phyloP scores from a whole-genome alignment of 2,888 invertebrate genomes.

The Malthinus seriepunctatus region DNA sequence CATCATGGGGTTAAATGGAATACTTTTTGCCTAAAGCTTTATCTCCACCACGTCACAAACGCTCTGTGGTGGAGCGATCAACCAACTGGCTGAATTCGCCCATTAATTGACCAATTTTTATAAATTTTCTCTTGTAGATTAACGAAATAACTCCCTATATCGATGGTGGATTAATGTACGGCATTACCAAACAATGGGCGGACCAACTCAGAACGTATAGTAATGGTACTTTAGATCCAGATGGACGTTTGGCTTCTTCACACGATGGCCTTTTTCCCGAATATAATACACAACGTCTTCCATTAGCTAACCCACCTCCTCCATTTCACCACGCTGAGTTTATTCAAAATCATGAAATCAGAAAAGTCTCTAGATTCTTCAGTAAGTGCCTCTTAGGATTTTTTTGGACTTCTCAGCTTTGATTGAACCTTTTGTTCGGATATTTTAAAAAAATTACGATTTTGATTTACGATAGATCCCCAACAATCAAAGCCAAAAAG shows the following conservation, averaged over 20 bases:
- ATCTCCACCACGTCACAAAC: no score
- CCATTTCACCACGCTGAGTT: conserved; percentile 55
- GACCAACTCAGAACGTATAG: conserved; percentile 57
- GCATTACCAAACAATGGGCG: conserved; percentile 62
- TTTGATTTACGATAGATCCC: no score
- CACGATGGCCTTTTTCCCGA: conserved; percentile 57
- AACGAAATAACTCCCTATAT: conserved; percentile 65
- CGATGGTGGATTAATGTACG: conserved; percentile 65
- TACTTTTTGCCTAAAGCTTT: no score
- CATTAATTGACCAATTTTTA: background rate
- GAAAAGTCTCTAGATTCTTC: conserved; percentile 58
- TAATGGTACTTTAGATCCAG: conserved; percentile 55
- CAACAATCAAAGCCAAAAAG: no score
- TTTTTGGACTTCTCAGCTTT: background rate
- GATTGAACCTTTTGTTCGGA: no score
- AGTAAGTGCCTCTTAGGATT: conserved; percentile 58
- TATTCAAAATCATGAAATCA: conserved; percentile 50
- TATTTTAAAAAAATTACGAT: no score
- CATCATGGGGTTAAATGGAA: no score
- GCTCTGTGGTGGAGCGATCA: no score
- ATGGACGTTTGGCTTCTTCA: conserved; percentile 55
- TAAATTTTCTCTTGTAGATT: conserved; percentile 47
- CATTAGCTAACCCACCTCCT: conserved; percentile 63
- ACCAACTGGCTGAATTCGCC: background rate
- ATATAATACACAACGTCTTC: conserved; percentile 57